Percentiles rank a stretch among this genome's conserved stretches.
These are phyloP conservation scores for Parelbella ahira DNA, from an alignment of 2,888 invertebrate genomes.

Conservation along the genomic window DNA sequence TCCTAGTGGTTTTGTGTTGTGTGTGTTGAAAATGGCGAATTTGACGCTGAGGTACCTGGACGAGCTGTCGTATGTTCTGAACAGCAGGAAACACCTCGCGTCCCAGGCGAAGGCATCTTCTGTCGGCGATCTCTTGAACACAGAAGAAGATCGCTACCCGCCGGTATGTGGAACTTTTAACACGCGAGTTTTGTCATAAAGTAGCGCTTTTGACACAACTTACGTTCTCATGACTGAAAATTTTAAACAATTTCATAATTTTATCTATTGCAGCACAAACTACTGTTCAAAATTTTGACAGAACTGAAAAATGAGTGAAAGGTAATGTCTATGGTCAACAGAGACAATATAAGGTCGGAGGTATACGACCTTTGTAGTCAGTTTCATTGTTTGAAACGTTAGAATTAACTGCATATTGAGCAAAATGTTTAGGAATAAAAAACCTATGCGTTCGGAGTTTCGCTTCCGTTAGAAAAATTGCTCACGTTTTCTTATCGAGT, in stretches of 20 bases:
- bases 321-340: conserved; percentile 18
- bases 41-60: conserved; percentile 75
- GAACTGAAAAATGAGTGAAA: conserved; percentile 19
- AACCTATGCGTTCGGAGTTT: conserved; percentile 3
- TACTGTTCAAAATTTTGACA: conserved; percentile 27
- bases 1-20: conserved; percentile 22
- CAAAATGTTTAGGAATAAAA: conserved; percentile 6
- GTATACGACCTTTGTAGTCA: conserved; percentile 32
- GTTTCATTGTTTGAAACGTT: conserved; percentile 29
- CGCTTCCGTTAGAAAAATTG: conserved; percentile 18
- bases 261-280: not conserved
- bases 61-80: conserved; percentile 73
- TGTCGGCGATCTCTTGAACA: conserved; percentile 70
- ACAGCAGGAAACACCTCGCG: conserved; percentile 62
- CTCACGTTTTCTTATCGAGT: conserved; percentile 5
- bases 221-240: not conserved
- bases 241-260: conserved; percentile 2
- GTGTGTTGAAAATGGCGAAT: conserved; percentile 57
- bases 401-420: conserved; percentile 24
- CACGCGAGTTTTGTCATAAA: not conserved
- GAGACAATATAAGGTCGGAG: conserved; percentile 28
- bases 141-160: conserved; percentile 65
- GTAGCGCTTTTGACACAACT: not conserved
- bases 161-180: conserved; percentile 47
- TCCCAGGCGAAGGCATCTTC: conserved; percentile 71